Evolutionary conservation across 2,888 invertebrate genomes (phyloP).

Genomic region (Dorcus hopei): DNA sequence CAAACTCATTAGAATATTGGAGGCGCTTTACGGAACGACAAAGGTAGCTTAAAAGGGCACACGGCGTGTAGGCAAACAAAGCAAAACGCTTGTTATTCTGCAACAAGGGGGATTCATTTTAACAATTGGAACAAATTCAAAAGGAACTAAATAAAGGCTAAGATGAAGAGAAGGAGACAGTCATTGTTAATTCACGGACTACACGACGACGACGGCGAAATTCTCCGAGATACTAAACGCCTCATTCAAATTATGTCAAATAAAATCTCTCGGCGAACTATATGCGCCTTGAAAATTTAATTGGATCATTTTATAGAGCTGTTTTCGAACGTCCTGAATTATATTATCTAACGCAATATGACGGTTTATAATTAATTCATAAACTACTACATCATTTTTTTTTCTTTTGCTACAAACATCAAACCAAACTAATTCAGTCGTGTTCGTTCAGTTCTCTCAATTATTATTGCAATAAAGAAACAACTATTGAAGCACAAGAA

Average conservation of each 20-base stretch:
- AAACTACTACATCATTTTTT: too few species aligned
- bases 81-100: conserved; percentile 43
- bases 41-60: conserved; percentile 23
- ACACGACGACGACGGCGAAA: background rate
- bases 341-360: too few species aligned
- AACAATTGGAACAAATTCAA: conserved; percentile 45
- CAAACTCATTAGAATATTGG: conserved; percentile 24
- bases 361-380: too few species aligned
- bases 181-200: conserved; percentile 19
- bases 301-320: too few species aligned
- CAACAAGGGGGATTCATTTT: conserved; percentile 46
- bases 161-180: conserved; percentile 12
- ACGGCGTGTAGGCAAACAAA: conserved; percentile 23
- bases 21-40: conserved; percentile 19
- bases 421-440: too few species aligned
- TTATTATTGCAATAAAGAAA: too few species aligned
- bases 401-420: too few species aligned
- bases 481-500: too few species aligned
- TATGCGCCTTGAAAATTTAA: too few species aligned
- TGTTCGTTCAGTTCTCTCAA: too few species aligned
- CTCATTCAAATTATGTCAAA: background rate
- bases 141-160: conserved; percentile 30
- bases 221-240: background rate
- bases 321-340: too few species aligned
- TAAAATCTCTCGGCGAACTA: background rate